Evolutionary conservation across 2,888 invertebrate genomes (phyloP).

Genomic region (Temnothorax ravouxi): DNA sequence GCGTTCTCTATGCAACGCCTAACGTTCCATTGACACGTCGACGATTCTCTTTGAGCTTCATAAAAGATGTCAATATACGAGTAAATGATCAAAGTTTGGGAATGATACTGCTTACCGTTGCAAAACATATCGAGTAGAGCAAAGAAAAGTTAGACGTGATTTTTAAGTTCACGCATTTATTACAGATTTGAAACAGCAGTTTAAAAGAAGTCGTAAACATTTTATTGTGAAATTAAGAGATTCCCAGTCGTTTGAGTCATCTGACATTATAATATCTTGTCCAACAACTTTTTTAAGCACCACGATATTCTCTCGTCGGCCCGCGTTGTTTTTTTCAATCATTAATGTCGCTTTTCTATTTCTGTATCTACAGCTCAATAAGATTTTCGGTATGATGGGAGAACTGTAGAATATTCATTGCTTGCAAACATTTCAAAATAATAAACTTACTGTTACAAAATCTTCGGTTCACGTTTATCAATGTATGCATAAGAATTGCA

Average conservation of each 20-base stretch:
- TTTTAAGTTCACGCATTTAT: neutral
- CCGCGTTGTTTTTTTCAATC: neutral
- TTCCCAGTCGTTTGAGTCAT: constrained; percentile 7
- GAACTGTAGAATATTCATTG: constrained; percentile 3
- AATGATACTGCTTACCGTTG: constrained; percentile 22
- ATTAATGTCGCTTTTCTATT: neutral
- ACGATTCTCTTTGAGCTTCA: constrained; percentile 11
- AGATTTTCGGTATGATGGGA: neutral
- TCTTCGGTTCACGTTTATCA: neutral
- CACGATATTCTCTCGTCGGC: neutral
- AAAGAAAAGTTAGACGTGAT: neutral
- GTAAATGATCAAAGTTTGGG: constrained; percentile 52
- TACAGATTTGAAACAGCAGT: neutral
- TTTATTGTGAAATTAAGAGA: constrained; percentile 14
- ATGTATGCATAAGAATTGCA: neutral
- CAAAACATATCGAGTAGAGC: neutral
- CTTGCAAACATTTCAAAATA: neutral
- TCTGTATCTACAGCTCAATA: neutral
- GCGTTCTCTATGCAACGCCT: constrained; percentile 20
- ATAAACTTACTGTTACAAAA: neutral
- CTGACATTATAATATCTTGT: constrained; percentile 29
- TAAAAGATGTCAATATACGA: constrained; percentile 46
- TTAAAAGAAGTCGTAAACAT: neutral
- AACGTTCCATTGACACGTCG: constrained; percentile 46
- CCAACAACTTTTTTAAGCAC: neutral